Base-by-base conservation (phyloP, 2,888 invertebrate genomes). In the Epirrita christyi region DNA sequence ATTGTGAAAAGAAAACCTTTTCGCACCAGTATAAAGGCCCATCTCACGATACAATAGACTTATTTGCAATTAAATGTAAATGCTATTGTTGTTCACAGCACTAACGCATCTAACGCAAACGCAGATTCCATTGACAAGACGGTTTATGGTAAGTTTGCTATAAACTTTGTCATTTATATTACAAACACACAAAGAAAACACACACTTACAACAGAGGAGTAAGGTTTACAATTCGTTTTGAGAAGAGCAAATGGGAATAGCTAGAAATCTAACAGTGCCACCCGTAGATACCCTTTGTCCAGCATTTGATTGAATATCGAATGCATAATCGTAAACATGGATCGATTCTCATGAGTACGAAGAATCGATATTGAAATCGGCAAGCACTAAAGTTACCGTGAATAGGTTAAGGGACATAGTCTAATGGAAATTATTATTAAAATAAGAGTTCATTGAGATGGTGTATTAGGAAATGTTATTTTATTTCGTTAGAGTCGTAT, bases 321-420 rank as follows among this genome's bases (percentile, higher is more conserved):
- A 84, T 78, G 79, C 64, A 83, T 80, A 84, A 85, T 89, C 88
- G 83, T 88, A 89, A 89, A 88, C 64, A 75, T 71, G 74, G 77
- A 82, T 83, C 85, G 83, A 85, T 83, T 85, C 78, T 78, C 73
- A 72, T 71, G 66, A 78, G 76, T 81, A 78, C 81, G 76, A 72
- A 79, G 83, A 81, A 82, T 81, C 73, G 79, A 76, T 81, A 81
- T 84, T 81, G 77, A 80, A 79, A 80, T 78, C 77, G 78, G 76
- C 73, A 68, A 73, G 68, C 71, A 72, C 72, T 76, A 71, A 72
- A 66, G 59, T 63, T 64, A 63, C 63, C 66, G 67, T 72, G 71
- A 79, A 77, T 73, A 72, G 70, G 56, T 44, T 54, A 61, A 59
- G 55, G 46, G 48, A 49, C 50, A 50, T 45, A 53, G 54, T 49